A percentile compares a stretch with the other conserved stretches of the same genome.
Conservation (phyloP, 2,113 vertebrate genomes). For the Tragulus kanchil region DNA sequence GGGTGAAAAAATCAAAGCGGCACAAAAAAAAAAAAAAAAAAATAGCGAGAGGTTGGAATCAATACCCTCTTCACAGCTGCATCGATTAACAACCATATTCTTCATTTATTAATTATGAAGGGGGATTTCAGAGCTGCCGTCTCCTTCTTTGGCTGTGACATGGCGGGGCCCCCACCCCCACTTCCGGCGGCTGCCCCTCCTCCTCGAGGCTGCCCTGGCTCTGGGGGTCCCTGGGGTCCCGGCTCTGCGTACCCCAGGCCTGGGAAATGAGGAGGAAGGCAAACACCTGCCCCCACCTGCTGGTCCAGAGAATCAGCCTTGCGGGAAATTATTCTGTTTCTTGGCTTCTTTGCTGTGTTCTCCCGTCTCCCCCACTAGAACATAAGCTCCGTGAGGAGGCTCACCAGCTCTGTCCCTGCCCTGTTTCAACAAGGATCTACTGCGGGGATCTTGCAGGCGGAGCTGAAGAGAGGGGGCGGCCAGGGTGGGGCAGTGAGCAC, state of each 20-base stretch:
- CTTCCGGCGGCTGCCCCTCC: no score
- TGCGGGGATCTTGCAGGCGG: not conserved
- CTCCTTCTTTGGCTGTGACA: slow-evolving; percentile 76
- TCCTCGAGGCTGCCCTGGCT: not conserved
- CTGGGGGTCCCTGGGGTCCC: not conserved
- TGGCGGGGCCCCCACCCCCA: slow-evolving; percentile 5
- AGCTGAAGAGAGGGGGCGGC: not conserved
- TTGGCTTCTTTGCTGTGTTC: not conserved
- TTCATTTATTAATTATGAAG: slow-evolving; percentile 94
- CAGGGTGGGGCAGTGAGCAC: accelerated
- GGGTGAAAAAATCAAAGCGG: slow-evolving; percentile 90
- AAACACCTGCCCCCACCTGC: accelerated
- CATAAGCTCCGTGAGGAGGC: not conserved
- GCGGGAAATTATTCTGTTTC: not conserved
- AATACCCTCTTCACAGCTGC: slow-evolving; percentile 89
- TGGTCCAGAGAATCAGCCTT: not conserved
- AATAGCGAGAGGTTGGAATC: slow-evolving; percentile 85
- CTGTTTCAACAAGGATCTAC: not conserved
- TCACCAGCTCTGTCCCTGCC: not conserved
- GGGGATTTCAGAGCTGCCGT: slow-evolving; percentile 86
- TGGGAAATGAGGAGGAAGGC: not conserved
- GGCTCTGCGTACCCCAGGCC: not conserved
- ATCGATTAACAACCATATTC: slow-evolving; percentile 92
- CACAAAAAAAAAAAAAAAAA: slow-evolving; percentile 82
- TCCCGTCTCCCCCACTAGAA: not conserved